Evolutionary conservation across 1,140 invertebrate species (phyloP).

Genomic region (Calephelis virginiensis): DNA sequence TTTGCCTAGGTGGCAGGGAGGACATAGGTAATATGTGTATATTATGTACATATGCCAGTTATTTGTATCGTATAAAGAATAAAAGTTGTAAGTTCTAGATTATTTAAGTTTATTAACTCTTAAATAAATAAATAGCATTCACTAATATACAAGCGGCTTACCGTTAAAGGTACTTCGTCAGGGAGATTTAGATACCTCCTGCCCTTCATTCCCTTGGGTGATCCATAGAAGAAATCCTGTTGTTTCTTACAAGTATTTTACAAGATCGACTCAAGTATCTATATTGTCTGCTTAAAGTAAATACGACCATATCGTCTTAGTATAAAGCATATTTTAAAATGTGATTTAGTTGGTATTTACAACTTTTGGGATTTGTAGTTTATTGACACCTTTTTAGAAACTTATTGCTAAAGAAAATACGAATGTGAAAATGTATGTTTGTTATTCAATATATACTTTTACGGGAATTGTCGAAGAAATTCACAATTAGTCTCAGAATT

Average conservation of each 20-base stretch:
- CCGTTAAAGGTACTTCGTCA: conserved; percentile 32
- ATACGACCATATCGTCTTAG: background rate
- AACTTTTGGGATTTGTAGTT: conserved; percentile 23
- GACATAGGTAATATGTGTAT: too few relatives aligned
- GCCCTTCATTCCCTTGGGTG: conserved; percentile 54
- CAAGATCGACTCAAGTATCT: conserved; percentile 1
- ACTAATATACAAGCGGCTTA: background rate
- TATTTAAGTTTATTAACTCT: background rate
- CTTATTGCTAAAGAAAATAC: conserved; percentile 51
- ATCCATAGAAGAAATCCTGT: conserved; percentile 61
- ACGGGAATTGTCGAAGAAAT: background rate
- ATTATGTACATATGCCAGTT: too few relatives aligned
- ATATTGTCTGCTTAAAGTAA: background rate
- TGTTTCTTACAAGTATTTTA: conserved; percentile 42
- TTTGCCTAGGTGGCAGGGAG: too few relatives aligned
- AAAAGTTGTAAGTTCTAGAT: too few relatives aligned
- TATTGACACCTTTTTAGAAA: conserved; percentile 68
- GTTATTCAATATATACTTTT: background rate
- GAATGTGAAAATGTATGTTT: conserved; percentile 7
- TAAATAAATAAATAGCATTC: background rate
- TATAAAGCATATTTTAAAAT: background rate
- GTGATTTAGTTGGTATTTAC: background rate
- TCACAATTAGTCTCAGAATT: too few relatives aligned
- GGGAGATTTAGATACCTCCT: conserved; percentile 60
- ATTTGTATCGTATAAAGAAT: too few relatives aligned